These are phyloP conservation scores for Elegia similella DNA, from an alignment of 2,888 invertebrate genomes.

Conservation along the genomic window DNA sequence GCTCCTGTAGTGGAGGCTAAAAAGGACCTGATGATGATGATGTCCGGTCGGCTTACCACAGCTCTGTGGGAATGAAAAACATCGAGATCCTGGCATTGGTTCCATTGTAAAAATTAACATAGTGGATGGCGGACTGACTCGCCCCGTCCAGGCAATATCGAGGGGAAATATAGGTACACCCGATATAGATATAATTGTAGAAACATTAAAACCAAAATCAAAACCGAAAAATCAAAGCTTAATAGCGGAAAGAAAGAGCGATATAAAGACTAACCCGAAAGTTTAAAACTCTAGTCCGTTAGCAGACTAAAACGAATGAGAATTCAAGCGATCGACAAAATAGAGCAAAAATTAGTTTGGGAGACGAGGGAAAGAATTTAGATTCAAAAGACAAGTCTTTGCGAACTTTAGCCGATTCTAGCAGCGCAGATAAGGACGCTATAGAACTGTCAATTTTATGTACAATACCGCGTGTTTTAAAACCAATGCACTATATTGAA, in stretches of 20 bases:
- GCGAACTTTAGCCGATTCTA: background rate
- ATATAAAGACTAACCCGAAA: background rate
- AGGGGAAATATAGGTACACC: too few species aligned
- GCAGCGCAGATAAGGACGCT: background rate
- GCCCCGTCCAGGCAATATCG: too few species aligned
- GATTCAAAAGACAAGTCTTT: background rate
- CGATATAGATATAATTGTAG: too few species aligned
- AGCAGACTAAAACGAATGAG: background rate
- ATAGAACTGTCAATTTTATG: background rate
- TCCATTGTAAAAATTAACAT: too few species aligned
- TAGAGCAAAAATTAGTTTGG: conserved; percentile 8
- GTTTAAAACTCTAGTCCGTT: background rate
- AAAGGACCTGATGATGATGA: too few species aligned
- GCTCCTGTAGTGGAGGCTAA: too few species aligned
- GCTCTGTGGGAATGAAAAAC: too few species aligned
- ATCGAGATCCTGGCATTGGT: too few species aligned
- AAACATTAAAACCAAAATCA: background rate
- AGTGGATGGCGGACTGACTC: too few species aligned
- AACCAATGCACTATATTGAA: too few species aligned
- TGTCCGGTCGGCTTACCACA: too few species aligned
- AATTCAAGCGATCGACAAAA: background rate
- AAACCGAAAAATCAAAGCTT: background rate
- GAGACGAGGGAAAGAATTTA: conserved; percentile 1
- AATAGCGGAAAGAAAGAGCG: background rate
- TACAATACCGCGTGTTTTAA: too few species aligned